Evolutionary conservation across 2,797 vertebrate genomes (phyloP).

Genomic region (Rhynchotus rufescens): DNA sequence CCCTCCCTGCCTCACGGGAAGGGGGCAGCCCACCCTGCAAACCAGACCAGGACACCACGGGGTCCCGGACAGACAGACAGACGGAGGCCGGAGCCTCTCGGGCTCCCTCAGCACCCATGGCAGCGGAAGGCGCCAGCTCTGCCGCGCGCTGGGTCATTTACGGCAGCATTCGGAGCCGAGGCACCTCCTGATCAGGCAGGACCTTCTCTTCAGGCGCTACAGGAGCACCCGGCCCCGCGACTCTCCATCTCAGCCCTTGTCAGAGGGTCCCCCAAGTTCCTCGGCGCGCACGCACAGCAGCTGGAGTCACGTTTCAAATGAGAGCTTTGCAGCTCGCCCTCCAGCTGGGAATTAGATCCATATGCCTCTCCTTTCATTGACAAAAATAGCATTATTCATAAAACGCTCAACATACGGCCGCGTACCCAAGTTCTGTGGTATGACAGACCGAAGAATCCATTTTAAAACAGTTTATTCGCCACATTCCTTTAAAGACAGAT

Average conservation of each 20-base stretch:
- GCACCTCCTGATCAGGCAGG: slow-evolving; percentile 12
- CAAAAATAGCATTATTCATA: slow-evolving; percentile 3
- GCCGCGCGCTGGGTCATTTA: slow-evolving; percentile 29
- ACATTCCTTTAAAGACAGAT: background rate
- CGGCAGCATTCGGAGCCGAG: slow-evolving; percentile 15
- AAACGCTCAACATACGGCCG: background rate
- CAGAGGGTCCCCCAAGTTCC: slow-evolving; percentile 15
- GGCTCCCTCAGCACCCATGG: background rate
- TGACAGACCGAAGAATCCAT: background rate
- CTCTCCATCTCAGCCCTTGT: background rate
- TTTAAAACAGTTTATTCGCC: slow-evolving; percentile 1
- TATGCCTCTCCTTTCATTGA: background rate
- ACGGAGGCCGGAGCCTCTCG: background rate
- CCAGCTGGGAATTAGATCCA: background rate
- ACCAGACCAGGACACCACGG: background rate
- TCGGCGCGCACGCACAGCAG: background rate
- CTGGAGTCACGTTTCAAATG: background rate
- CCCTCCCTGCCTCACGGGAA: too few relatives aligned
- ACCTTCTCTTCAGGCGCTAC: slow-evolving; percentile 24
- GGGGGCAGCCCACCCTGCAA: background rate
- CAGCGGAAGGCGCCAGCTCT: slow-evolving; percentile 25
- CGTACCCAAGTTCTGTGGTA: background rate
- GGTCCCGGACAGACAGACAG: background rate
- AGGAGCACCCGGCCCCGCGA: background rate
- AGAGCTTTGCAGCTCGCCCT: slow-evolving; percentile 2